These are phyloP conservation scores for Tragelaphus strepsiceros DNA, from an alignment of 2,113 vertebrate species.

Conservation along the genomic window DNA sequence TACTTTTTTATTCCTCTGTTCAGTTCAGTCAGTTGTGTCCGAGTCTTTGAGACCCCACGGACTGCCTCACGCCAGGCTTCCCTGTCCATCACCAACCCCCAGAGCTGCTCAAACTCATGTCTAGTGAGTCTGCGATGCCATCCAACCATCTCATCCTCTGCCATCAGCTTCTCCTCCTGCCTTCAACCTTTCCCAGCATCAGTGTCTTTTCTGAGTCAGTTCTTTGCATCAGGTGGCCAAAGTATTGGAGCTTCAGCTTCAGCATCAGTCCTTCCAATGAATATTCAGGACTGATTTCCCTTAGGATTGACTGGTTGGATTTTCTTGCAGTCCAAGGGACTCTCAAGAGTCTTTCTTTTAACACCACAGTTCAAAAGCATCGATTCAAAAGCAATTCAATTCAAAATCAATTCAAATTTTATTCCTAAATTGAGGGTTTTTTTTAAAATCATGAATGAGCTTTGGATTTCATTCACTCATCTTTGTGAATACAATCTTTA, in stretches of 20 bases:
- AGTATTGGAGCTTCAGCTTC: neutral
- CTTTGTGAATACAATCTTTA: neutral
- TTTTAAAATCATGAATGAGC: neutral
- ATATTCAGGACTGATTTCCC: neutral
- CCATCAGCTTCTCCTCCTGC: neutral
- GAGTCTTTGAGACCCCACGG: neutral
- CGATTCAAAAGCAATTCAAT: neutral
- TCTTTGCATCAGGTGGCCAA: neutral
- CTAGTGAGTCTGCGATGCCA: neutral
- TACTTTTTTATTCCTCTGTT: neutral
- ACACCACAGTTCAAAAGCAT: neutral
- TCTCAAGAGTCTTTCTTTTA: neutral
- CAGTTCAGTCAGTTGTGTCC: neutral
- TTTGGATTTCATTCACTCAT: neutral
- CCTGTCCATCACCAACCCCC: neutral
- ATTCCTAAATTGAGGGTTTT: neutral
- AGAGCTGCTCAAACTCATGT: neutral
- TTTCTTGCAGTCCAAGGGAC: neutral
- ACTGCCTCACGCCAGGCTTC: fast-evolving
- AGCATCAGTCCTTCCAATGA: neutral
- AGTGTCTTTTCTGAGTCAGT: neutral
- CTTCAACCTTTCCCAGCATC: neutral
- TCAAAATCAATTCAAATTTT: neutral
- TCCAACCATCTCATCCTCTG: neutral
- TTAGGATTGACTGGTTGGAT: neutral